Conservation (phyloP, 2,113 vertebrate species). For the Calonectris borealis region DNA sequence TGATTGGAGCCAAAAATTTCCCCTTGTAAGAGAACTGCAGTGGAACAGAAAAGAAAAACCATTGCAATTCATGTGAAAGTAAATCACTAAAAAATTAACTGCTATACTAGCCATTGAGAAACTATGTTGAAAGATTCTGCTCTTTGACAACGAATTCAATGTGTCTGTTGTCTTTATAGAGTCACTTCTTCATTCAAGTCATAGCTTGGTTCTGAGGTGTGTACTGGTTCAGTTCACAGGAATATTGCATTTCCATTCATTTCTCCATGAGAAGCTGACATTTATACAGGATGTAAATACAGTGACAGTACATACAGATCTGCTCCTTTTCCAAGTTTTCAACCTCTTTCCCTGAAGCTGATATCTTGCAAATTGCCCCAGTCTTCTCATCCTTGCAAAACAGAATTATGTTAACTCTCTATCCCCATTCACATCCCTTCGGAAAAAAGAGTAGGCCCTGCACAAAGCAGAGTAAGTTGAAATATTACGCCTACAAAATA, state of each 20-base stretch:
- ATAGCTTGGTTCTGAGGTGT: not conserved
- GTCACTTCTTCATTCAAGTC: not conserved
- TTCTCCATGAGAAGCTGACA: not conserved
- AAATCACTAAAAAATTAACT: not conserved
- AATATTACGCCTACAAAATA: not conserved
- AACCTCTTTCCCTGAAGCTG: not conserved
- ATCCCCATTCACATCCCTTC: not conserved
- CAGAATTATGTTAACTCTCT: not conserved
- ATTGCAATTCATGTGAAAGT: not conserved
- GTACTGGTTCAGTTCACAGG: not conserved
- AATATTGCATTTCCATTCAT: not conserved
- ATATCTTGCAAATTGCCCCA: not conserved
- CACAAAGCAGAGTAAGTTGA: not conserved
- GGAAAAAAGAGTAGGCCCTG: not conserved
- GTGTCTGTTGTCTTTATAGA: not conserved
- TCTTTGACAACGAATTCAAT: not conserved
- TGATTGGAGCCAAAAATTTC: not conserved
- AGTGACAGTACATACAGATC: not conserved
- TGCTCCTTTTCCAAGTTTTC: not conserved
- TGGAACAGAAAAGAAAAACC: not conserved
- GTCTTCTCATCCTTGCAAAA: not conserved
- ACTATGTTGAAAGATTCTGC: not conserved
- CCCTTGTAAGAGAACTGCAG: not conserved
- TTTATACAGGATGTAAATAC: not conserved
- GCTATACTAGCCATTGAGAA: not conserved